A percentile compares a stretch with the other conserved stretches of the same genome.
Evolutionary conservation across 1,140 invertebrate species (phyloP).

Genomic region (Sitobion miscanthi): DNA sequence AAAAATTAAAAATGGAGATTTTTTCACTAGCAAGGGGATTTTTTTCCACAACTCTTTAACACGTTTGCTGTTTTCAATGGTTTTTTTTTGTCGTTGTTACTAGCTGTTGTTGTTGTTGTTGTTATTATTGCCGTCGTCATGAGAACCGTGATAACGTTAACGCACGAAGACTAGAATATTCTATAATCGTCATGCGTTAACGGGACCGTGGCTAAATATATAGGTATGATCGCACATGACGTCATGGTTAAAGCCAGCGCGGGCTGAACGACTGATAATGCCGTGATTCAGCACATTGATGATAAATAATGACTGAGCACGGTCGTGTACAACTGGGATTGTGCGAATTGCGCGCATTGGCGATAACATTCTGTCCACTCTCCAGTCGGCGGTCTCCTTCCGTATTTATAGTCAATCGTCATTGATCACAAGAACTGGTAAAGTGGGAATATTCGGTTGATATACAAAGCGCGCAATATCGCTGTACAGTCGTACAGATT

Average conservation of each 20-base stretch:
- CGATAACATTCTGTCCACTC: not conserved
- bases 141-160: too few species aligned
- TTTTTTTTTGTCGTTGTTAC: too few species aligned
- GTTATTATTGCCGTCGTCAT: too few species aligned
- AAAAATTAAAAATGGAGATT: too few species aligned
- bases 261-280: not conserved
- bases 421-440: not conserved
- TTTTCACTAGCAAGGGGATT: too few species aligned
- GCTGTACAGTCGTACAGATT: not conserved
- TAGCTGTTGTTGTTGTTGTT: too few species aligned
- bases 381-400: not conserved
- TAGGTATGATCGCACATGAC: not conserved
- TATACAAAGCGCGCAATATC: not conserved
- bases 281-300: slow-evolving; percentile 22
- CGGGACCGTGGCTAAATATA: too few species aligned
- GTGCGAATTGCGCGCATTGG: not conserved
- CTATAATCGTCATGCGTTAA: too few species aligned
- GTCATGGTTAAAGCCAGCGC: not conserved
- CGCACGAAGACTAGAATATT: too few species aligned
- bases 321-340: too few species aligned
- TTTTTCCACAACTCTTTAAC: too few species aligned
- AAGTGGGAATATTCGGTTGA: not conserved
- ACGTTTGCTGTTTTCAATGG: too few species aligned
- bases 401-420: not conserved
- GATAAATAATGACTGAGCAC: not conserved